These are phyloP conservation scores for Grammomys surdaster DNA, from an alignment of 2,113 vertebrate genomes.

Conservation along the genomic window DNA sequence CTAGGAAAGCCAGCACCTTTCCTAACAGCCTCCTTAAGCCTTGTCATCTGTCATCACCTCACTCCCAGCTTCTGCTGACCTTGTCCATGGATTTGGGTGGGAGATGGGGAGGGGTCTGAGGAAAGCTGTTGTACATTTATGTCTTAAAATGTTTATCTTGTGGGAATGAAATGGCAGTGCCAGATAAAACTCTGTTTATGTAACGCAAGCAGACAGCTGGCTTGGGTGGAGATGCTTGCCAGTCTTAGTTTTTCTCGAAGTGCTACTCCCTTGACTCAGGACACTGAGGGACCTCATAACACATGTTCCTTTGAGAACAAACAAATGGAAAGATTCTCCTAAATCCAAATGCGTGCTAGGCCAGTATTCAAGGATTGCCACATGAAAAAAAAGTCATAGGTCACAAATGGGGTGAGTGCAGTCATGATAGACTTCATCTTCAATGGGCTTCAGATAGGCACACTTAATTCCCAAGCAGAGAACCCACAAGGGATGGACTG, in stretches of 20 bases:
- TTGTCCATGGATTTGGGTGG: not conserved
- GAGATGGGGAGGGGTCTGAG: not conserved
- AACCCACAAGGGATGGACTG: not conserved
- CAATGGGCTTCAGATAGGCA: not conserved
- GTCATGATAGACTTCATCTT: not conserved
- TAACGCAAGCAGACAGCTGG: not conserved
- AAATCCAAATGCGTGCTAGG: not conserved
- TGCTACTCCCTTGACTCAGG: not conserved
- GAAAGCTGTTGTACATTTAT: not conserved
- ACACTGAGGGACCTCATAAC: not conserved
- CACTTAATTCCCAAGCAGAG: not conserved
- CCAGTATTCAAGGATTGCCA: not conserved
- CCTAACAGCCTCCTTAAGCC: not conserved
- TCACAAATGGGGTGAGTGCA: not conserved
- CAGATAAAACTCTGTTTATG: conserved; percentile 2
- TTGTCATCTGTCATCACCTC: not conserved
- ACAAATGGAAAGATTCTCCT: not conserved
- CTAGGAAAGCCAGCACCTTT: not conserved
- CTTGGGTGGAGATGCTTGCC: not conserved
- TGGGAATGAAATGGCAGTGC: not conserved
- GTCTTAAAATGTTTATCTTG: conserved; percentile 49
- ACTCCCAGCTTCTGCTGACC: not conserved
- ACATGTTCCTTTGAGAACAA: not conserved
- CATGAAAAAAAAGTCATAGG: not conserved
- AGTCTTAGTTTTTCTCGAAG: not conserved